Evolutionary conservation across 2,113 vertebrate genomes (phyloP), one percentile per base, ranked within the genome.

Genomic region (Harpagus bidentatus): DNA sequence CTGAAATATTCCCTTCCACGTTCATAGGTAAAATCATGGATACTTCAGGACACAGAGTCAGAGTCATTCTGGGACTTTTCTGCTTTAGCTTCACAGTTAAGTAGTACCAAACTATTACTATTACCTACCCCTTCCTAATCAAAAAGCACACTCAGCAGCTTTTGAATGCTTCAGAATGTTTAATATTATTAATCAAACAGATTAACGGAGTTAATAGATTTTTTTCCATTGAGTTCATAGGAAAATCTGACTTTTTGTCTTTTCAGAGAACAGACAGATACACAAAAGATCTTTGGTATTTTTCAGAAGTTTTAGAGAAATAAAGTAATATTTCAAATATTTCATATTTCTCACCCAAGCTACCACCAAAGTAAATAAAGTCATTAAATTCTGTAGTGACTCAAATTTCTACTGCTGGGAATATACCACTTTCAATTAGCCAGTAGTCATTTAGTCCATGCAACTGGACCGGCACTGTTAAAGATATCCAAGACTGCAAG

Each of bases 91-190:
- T 79, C 31, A 17, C 4, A 31, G 7, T 59, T 63, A 63, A 36
- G 29, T 71, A 63, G 29, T 61, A 50, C 10, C 7, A 73, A 86
- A 65, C 10, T 15, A 58, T 18, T 67, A 29, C 3, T 42, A 10
- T 58, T 6, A 47, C 16, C 13, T n/a, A n/a, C 2, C 1, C 2
- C 4, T 71, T 79, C 13, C 8, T 45, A n/a, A 53, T 13, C 2
- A 74, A 77, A 95, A 87, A 36, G 0, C 11, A 73, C 4, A 50
- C 1, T 7, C 36, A 55, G 38, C 52, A 26, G 9, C 19, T 62
- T 91, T 58, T 55, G 11, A 83, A 34, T 66, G 12, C 6, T 78
- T 89, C 8, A 21, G 18, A 81, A 56, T 74, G 42, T 40, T 82
- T 61, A 15, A 9, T 43, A 21, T 29, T 70, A 63, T 50, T 70